phyloP scores from a whole-genome alignment of 2,888 invertebrate genomes.

The Aporophyla lueneburgensis region DNA sequence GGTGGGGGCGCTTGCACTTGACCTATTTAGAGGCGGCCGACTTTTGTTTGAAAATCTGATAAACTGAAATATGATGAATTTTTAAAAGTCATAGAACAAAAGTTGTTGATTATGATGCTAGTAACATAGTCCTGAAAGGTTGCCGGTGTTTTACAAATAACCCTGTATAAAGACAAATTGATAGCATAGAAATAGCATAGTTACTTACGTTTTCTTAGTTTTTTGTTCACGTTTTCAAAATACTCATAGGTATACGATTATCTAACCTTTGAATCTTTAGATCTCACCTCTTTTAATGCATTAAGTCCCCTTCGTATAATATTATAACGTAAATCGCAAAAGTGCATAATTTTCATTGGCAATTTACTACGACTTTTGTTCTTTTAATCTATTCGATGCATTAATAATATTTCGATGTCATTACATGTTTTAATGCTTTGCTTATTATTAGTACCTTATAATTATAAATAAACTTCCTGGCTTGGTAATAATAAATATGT shows the following conservation, averaged over 20 bases:
- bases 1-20: too few species aligned
- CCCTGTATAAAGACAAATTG: too few species aligned
- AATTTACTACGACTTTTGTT: slow-evolving; percentile 3
- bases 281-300: background rate
- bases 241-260: too few species aligned
- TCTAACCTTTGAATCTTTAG: background rate
- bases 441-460: background rate
- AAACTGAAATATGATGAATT: too few species aligned
- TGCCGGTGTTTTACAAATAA: too few species aligned
- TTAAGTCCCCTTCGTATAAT: background rate
- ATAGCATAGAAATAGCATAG: background rate
- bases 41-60: too few species aligned
- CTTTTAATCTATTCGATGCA: background rate
- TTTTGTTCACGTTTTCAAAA: background rate
- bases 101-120: too few species aligned
- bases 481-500: background rate
- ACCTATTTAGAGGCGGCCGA: too few species aligned
- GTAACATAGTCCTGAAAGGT: too few species aligned
- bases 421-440: slow-evolving; percentile 5
- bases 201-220: too few species aligned
- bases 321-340: slow-evolving; percentile 1
- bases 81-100: too few species aligned
- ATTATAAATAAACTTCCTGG: background rate
- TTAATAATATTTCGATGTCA: background rate
- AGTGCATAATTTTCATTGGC: background rate